Base-by-base conservation (phyloP, 2,113 vertebrate genomes). In the Syngnathoides biaculeatus region DNA sequence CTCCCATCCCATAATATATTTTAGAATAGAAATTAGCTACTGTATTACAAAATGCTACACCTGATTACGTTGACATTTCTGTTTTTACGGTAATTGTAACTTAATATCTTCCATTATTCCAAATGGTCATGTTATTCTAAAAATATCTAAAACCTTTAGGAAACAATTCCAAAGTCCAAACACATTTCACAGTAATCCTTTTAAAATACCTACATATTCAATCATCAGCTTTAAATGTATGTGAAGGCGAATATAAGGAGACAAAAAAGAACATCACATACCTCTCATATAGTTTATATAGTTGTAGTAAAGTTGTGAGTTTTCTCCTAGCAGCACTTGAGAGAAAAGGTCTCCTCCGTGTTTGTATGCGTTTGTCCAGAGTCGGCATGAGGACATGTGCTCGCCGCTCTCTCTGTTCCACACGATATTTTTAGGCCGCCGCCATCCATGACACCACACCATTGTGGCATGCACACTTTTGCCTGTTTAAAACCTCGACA, bases 381-480 rank as follows among this genome's bases (percentile, higher is more conserved):
- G 59, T 67, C 48, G 52, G 67, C 52, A 15, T 63, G 14, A 59
- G 45, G 67, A 35, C 58, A 68, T 20, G 57, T 84, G 56, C 77
- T 71, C 71, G 73, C 79, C 56, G 64, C 82, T 79, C 71, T 69
- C 20, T 75, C 60, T 79, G 75, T 80, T 83, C 65, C 69, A 72
- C 57, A 50, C 79, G 83, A 80, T 92, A 91, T 92, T 91, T 92
- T 90, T 90, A 91, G 90, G 69, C 62, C 69, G 72, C 71, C 78
- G 45, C 78, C 60, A 10, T 40, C 40, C 40, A 26, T 43, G 73
- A 75, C 69, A 42, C 30, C 69, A 78, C 79, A 73, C 86, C 68
- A 75, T 69, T 50, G 8, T 84, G 52, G 50, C 68, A 63, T n/a
- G 53, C 38, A 66, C 59, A 56, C 39, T 55, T 2, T 42, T 3